A percentile compares a stretch with the other conserved stretches of the same genome.
These are phyloP conservation scores for Plumapathes pennacea DNA, from an alignment of 92 coral and sea anemone genomes.

Conservation along the genomic window DNA sequence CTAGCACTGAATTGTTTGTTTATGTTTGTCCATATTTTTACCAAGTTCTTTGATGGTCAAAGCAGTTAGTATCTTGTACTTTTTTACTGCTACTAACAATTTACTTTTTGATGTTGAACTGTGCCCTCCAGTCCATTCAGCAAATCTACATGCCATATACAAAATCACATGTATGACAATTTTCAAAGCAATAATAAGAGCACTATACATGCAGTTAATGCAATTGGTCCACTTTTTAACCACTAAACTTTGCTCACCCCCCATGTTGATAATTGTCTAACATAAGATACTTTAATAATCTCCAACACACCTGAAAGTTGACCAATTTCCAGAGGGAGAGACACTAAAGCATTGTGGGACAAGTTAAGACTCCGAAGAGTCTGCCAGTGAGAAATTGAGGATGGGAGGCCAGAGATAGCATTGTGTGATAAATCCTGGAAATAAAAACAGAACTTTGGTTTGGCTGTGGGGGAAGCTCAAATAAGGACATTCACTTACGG, in stretches of 20 bases:
- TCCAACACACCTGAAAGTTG: constrained; percentile 13
- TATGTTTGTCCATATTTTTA: no score
- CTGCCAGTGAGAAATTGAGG: constrained; percentile 48
- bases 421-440: constrained; percentile 89
- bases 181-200: no score
- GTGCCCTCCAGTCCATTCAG: no score
- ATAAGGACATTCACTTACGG: no score
- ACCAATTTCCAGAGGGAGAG: constrained; percentile 59
- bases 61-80: no score
- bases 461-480: neutral
- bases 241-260: neutral
- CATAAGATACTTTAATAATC: neutral
- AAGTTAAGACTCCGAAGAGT: constrained; percentile 70
- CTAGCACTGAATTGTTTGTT: no score
- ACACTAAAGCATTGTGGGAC: constrained; percentile 71
- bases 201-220: no score
- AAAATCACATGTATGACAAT: no score
- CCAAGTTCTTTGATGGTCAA: no score
- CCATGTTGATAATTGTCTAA: neutral
- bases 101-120: no score
- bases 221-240: neutral
- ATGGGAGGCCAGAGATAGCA: constrained; percentile 48
- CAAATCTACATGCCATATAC: no score
- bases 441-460: neutral
- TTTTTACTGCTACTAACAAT: no score